Base-by-base conservation (phyloP, 2,888 invertebrate species). In the Drosophila testacea region DNA sequence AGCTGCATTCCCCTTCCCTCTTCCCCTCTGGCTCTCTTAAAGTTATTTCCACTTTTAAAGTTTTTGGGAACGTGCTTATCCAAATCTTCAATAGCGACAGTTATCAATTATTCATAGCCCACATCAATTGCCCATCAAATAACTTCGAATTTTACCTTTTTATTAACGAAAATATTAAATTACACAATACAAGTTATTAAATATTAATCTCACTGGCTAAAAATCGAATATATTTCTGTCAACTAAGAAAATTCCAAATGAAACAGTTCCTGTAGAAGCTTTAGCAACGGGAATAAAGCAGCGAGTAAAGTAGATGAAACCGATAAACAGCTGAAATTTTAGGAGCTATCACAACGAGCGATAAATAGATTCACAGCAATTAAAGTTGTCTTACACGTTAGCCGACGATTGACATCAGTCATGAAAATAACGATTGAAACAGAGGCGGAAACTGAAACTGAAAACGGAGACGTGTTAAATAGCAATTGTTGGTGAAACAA, bases 381-480 rank as follows among this genome's bases (percentile, higher is more conserved):
- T 27, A n/a, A 11, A 27, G 0, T 50, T 10, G 4, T 22, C 4
- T 7, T 2, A 11, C 22, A 36, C 22, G 48, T 16, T 50, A 11
- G 16, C 10, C 38, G 36, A 57, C 38, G 44, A 32, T 34, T 36
- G 32, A 11, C 41, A 9, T 44, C 46, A 60, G 41, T 56, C 11
- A 48, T 56, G 22, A 13, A 55, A 39, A 32, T 38, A 57, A 42
- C 36, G 32, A 56, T 51, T 13, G 13, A 27, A 32, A 27, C n/a
- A 4, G 5, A 13, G 27, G 13, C 6, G 27, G 36, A 27, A 28
- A 46, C 27, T 36, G 56, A 30, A 62, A 64, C 27, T 38, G 47
- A 57, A 66, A 73, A 70, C 62, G 46, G 52, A 69, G 51, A 60
- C 64, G 77, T 84, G 77, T 69, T 74, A 76, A 81, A 78, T 72